Conservation (phyloP, 1,140 invertebrate genomes). For the Zaprionus kolodkinae region DNA sequence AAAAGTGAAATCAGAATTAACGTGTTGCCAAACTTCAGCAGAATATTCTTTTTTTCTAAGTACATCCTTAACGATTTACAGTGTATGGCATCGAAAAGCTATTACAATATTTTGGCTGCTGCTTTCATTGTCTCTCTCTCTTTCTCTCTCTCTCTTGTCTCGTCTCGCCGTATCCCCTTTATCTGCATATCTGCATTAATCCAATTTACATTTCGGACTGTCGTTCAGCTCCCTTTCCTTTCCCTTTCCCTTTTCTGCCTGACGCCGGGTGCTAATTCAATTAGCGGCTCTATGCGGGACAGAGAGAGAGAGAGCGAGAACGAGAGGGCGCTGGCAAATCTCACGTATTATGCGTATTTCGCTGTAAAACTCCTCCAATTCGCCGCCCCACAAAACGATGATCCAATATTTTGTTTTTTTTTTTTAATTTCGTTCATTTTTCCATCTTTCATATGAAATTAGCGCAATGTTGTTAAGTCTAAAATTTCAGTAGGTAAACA, state of each 20-base stretch:
- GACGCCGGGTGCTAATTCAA: slow-evolving; percentile 61
- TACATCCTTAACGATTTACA: background rate
- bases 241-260: slow-evolving; percentile 9
- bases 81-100: background rate
- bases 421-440: background rate
- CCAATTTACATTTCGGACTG: slow-evolving; percentile 63
- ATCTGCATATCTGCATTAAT: slow-evolving; percentile 61
- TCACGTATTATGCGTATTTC: background rate
- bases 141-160: slow-evolving; percentile 5
- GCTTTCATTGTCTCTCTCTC: background rate
- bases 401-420: background rate
- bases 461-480: slow-evolving; percentile 39
- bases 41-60: background rate
- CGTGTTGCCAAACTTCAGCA: too few species aligned
- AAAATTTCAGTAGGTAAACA: slow-evolving; percentile 16
- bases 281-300: slow-evolving; percentile 51
- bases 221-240: slow-evolving; percentile 20
- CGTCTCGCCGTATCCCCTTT: background rate
- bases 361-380: background rate
- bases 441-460: slow-evolving; percentile 24
- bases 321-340: background rate
- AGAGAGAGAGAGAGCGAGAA: background rate
- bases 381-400: background rate
- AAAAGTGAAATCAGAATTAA: background rate
- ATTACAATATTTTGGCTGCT: slow-evolving; percentile 19